Evolutionary conservation across 1,140 invertebrate species (phyloP).

Genomic region (Leptinotarsa defecta): DNA sequence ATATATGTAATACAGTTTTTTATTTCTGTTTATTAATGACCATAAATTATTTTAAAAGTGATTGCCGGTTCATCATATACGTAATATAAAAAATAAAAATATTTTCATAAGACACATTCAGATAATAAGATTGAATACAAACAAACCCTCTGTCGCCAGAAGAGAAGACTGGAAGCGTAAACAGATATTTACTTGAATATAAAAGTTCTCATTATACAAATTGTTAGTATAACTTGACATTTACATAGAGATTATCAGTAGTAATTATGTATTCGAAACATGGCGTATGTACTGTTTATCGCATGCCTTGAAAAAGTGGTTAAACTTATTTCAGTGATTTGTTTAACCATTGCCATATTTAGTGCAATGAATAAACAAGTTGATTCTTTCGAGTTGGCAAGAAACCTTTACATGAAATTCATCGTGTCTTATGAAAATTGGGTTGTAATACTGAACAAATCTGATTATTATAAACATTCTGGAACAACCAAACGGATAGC

Average conservation of each 20-base stretch:
- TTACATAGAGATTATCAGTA: background rate
- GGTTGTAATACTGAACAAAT: no score
- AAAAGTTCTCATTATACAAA: background rate
- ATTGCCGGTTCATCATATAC: background rate
- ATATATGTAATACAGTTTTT: background rate
- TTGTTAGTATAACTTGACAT: background rate
- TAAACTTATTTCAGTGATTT: background rate
- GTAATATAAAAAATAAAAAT: background rate
- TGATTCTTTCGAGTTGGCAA: no score
- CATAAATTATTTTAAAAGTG: background rate
- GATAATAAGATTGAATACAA: background rate
- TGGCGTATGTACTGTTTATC: background rate
- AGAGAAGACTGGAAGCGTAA: background rate
- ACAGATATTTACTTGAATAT: background rate
- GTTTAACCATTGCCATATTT: background rate
- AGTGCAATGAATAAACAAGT: background rate
- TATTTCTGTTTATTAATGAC: background rate
- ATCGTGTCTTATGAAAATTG: no score
- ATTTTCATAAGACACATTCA: background rate
- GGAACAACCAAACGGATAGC: background rate
- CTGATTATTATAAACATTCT: background rate
- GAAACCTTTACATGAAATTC: no score
- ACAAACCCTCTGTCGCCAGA: background rate
- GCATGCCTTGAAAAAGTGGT: background rate
- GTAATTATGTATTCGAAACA: background rate